Base-by-base conservation (phyloP, 1,140 invertebrate species). In the Platorchestia sp. region DNA sequence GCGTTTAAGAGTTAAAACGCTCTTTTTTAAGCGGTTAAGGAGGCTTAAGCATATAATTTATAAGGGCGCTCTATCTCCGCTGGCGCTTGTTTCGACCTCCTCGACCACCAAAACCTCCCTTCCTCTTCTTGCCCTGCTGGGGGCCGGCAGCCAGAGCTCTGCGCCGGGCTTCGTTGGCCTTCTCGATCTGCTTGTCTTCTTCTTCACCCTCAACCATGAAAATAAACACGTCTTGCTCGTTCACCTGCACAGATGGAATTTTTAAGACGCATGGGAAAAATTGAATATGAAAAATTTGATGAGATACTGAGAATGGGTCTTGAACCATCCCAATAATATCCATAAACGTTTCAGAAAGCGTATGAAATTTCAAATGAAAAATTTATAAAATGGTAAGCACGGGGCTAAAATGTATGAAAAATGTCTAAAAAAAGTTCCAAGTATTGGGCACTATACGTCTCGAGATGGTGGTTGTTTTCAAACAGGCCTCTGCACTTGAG, bases 61-160 rank as follows among this genome's bases (percentile, higher is more conserved):
- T n/a, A n/a, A n/a, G n/a, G n/a, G n/a, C n/a, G n/a, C n/a, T n/a
- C n/a, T 93, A 93, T 93, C 91, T 93, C 41, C 91, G 91, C 45
- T 93, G 91, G 0, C 91, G 91, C 45, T 93, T 93, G 45, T 45
- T 93, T 6, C 45, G 44, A 40, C 91, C 91, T 47, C 91, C 91
- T 41, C 91, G 91, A 0, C 91, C 91, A 41, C 91, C 91, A n/a
- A 93, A 93, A 19, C 91, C 91, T 93, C 91, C 91, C 45, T 44
- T 44, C 45, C 91, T 93, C 45, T 93, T 93, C 91, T 93, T 93
- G 10, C 91, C 91, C 45, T 93, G 91, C 43, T 93, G 91, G 1
- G 5, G 91, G 40, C 91, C 91, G 6, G 91, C 16, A 45, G 91
- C 91, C 6, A 93, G 40, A 45, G 91, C 91, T 40, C 91, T 42